Percentiles rank a stretch among this genome's conserved stretches.
phyloP scores from a whole-genome alignment of 2,113 vertebrate species.

The Sinocyclocheilus grahami region DNA sequence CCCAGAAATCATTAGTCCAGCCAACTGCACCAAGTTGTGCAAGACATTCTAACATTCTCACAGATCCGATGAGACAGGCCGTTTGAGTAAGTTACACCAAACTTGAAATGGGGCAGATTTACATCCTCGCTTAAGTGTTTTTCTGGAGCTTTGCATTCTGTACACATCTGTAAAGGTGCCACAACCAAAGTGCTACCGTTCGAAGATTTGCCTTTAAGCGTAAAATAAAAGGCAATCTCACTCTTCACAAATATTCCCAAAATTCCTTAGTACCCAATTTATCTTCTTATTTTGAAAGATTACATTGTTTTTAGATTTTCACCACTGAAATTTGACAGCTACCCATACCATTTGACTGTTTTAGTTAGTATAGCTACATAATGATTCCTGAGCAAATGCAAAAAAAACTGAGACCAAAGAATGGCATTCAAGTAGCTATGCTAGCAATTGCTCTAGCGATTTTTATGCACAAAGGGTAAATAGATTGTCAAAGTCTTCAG shows the following conservation, averaged over 20 bases:
- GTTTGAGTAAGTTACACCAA: not conserved
- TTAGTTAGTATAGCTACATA: constrained; percentile 4
- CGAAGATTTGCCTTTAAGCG: not conserved
- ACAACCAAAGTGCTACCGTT: constrained; percentile 10
- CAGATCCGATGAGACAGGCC: not conserved
- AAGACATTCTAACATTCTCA: constrained; percentile 6
- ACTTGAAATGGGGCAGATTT: not conserved
- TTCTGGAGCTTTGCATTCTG: not conserved
- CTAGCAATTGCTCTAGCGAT: not conserved
- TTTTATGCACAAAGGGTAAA: not conserved
- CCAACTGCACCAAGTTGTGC: not conserved
- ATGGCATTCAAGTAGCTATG: not conserved
- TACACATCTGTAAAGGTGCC: not conserved
- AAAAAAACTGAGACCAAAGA: not conserved
- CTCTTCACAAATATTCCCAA: not conserved
- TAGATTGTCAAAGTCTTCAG: not conserved
- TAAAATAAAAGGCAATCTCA: not conserved
- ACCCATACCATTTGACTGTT: not conserved
- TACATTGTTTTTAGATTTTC: not conserved
- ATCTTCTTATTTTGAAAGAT: not conserved
- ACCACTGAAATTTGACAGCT: not conserved
- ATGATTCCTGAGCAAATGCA: not conserved
- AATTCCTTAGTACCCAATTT: not conserved
- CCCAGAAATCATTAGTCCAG: not conserved
- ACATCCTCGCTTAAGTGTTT: constrained; percentile 5